A percentile compares a stretch with the other conserved stretches of the same genome.
Conservation (phyloP, 2,888 invertebrate species). For the Pyrocoelia pectoralis region DNA sequence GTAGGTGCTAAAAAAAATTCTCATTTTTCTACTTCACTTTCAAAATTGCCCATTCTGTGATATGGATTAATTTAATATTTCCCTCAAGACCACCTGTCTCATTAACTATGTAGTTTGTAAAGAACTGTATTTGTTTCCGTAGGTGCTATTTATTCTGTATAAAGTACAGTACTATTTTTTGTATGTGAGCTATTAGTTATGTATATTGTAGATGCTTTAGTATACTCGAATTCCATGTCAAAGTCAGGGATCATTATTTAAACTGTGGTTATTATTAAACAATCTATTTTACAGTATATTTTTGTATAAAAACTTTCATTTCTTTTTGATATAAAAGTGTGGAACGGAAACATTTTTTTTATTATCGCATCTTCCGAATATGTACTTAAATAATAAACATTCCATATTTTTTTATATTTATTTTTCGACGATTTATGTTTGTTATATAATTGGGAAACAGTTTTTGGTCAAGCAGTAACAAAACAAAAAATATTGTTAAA, state of each 20-base stretch:
- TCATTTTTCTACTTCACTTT: slow-evolving; percentile 15
- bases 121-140: too few relatives aligned
- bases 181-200: not conserved
- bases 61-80: slow-evolving; percentile 13
- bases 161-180: not conserved
- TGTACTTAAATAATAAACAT: not conserved
- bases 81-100: too few relatives aligned
- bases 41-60: slow-evolving; percentile 34
- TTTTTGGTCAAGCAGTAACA: not conserved
- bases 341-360: too few relatives aligned
- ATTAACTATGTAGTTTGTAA: too few relatives aligned
- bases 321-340: too few relatives aligned
- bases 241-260: slow-evolving; percentile 5
- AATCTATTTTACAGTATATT: too few relatives aligned
- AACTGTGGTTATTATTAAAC: too few relatives aligned
- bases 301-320: too few relatives aligned
- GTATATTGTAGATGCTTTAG: slow-evolving; percentile 8
- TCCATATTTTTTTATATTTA: not conserved
- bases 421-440: not conserved
- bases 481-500: not conserved
- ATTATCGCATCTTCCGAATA: not conserved
- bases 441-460: not conserved
- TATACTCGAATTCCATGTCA: slow-evolving; percentile 28
- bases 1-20: slow-evolving; percentile 5
- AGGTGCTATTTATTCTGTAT: not conserved